Evolutionary conservation across 2,113 vertebrate genomes (phyloP), one percentile per base, ranked within the genome.

Genomic region (Microcebus jonahi): DNA sequence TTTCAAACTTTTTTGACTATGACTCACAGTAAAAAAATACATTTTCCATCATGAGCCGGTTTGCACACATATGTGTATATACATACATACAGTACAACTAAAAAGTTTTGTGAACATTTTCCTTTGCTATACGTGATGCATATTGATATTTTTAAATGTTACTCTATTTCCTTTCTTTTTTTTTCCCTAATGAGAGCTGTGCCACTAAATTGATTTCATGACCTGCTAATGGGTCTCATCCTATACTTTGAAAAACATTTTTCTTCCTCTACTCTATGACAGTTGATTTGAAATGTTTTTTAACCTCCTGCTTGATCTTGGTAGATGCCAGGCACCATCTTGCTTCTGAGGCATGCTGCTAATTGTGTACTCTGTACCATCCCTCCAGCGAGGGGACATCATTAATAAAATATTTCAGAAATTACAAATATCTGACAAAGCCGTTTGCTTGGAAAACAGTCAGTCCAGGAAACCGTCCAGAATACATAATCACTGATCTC

Each of bases 381-480:
- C 77, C 90, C 81, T 83, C 93, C 87, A 63, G 86, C 73, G 23
- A 95, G 73, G 73, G 94, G 88, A 85, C 90, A 97, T 94, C 96
- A 93, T 92, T 89, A 90, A 96, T 96, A 88, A 97, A 96, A 90
- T 87, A 96, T 92, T 81, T 91, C 90, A 97, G 94, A 97, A 96
- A 97, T 97, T 68, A 92, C 90, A 96, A 98, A 73, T 97, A 97
- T 95, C 96, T 61, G 84, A 97, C 93, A 95, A 90, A 96, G 87
- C 61, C 2, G 0, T 94, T 86, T 27, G 17, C 79, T 98, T 97
- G 95, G 97, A 97, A 95, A 95, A 53, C 76, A 95, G 42, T 97
- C 96, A 91, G 80, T 77, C 89, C 79, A 97, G 97, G 92, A 98
- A 98, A 73, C 55, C 93, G 86, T 95, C 97, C 96, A 98, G 98